Evolutionary conservation across 2,797 vertebrate species (phyloP).

Genomic region (Nannoperca obscura): DNA sequence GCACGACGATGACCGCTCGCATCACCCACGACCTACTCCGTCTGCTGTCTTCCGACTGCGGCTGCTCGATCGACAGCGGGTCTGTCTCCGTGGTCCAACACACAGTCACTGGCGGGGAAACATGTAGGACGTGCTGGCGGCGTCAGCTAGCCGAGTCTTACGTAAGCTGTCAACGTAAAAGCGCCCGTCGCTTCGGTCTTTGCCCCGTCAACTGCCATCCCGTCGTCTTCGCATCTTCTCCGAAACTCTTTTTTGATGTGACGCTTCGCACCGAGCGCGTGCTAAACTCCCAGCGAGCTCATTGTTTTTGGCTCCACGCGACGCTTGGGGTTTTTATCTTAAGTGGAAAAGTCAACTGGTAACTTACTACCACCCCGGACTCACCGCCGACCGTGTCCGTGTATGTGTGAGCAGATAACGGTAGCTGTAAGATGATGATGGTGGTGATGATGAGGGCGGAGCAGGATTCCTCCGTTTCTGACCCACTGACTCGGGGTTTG

Average conservation of each 20-base stretch:
- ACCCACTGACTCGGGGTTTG: background rate
- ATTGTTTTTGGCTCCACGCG: background rate
- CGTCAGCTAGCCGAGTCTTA: constrained; percentile 15
- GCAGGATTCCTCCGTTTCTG: background rate
- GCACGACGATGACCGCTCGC: background rate
- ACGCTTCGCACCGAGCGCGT: background rate
- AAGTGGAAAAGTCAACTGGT: background rate
- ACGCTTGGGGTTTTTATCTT: background rate
- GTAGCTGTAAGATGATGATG: background rate
- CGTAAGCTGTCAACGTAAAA: background rate
- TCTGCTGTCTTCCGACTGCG: background rate
- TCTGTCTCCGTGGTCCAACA: constrained; percentile 3
- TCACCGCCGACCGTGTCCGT: background rate
- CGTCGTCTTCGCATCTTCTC: constrained; percentile 3
- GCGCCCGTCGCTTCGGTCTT: background rate
- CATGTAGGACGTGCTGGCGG: background rate
- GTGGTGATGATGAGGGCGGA: constrained; percentile 20
- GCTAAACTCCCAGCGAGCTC: background rate
- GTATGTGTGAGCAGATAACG: background rate
- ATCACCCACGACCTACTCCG: constrained; percentile 5
- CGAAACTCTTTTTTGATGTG: background rate
- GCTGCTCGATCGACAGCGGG: background rate
- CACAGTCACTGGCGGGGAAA: background rate
- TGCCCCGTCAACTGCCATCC: constrained; percentile 7
- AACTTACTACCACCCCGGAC: background rate